A percentile compares a stretch with the other conserved stretches of the same genome.
Evolutionary conservation across 2,888 invertebrate species (phyloP).

Genomic region (Leucophenga montana): DNA sequence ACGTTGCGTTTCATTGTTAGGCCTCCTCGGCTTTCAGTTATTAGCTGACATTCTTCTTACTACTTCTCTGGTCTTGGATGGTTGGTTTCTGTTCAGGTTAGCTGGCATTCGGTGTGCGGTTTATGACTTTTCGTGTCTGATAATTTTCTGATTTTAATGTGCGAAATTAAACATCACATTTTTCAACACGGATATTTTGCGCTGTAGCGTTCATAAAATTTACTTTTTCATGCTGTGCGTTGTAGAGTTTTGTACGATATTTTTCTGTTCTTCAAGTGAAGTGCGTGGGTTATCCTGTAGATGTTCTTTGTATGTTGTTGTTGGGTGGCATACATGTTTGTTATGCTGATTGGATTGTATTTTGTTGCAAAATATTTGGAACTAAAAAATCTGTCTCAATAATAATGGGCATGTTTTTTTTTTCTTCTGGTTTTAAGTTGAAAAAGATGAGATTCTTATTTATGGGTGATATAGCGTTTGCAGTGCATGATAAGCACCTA

Average conservation of each 20-base stretch:
- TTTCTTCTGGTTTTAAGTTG: too few relatives aligned
- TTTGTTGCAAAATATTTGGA: too few relatives aligned
- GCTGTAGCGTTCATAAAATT: conserved; percentile 45
- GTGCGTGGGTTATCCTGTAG: not conserved
- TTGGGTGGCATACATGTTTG: not conserved
- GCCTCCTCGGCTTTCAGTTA: not conserved
- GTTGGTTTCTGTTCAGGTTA: not conserved
- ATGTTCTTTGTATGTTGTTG: not conserved
- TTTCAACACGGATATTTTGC: conserved; percentile 68
- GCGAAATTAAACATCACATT: conserved; percentile 72
- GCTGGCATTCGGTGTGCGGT: conserved; percentile 63
- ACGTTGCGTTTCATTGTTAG: not conserved
- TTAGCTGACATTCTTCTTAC: conserved; percentile 10
- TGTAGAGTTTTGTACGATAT: conserved; percentile 23
- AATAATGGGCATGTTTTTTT: too few relatives aligned
- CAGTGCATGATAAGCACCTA: too few relatives aligned
- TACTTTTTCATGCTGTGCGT: conserved; percentile 27
- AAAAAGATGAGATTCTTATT: too few relatives aligned
- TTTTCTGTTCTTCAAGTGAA: not conserved
- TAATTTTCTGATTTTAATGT: conserved; percentile 71
- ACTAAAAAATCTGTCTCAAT: too few relatives aligned
- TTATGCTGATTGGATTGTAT: too few relatives aligned
- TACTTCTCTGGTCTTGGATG: not conserved
- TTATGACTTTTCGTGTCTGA: conserved; percentile 69
- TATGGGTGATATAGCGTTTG: too few relatives aligned